Evolutionary conservation across 1,140 invertebrate species (phyloP).

Genomic region (Palaemon carinicauda): DNA sequence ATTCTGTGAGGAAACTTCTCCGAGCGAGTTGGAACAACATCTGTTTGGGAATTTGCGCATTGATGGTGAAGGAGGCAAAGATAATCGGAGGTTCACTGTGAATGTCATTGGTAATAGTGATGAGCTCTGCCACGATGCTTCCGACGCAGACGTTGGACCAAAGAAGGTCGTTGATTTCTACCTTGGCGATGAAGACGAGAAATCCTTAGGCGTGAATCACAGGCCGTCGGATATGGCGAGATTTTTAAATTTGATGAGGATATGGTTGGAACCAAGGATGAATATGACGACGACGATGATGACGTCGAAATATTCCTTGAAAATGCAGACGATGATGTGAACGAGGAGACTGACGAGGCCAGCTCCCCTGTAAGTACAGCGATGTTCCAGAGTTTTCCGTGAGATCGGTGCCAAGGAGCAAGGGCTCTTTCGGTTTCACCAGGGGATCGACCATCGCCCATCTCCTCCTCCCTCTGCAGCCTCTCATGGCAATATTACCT

Average conservation of each 20-base stretch:
- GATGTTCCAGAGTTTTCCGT: too few species aligned
- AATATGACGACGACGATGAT: not conserved
- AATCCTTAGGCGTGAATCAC: not conserved
- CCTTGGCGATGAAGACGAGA: conserved; percentile 7
- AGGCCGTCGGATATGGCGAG: not conserved
- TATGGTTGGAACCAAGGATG: not conserved
- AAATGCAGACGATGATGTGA: not conserved
- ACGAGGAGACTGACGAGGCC: not conserved
- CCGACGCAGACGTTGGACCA: not conserved
- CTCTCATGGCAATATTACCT: conserved; percentile 25
- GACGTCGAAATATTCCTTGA: not conserved
- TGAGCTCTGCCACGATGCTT: not conserved
- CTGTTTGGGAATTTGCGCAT: too few species aligned
- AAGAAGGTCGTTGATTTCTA: not conserved
- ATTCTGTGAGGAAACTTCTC: too few species aligned
- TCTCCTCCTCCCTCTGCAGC: conserved; percentile 31
- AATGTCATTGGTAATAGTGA: not conserved
- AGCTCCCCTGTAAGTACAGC: not conserved
- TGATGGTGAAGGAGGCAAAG: too few species aligned
- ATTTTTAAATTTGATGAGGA: not conserved
- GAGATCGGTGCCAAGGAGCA: not conserved
- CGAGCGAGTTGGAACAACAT: too few species aligned
- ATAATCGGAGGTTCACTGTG: too few species aligned
- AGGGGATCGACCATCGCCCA: conserved; percentile 23
- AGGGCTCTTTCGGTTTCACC: conserved; percentile 10